phyloP scores from a whole-genome alignment of 2,888 invertebrate species.

The Pycnomerus fuliginosus region DNA sequence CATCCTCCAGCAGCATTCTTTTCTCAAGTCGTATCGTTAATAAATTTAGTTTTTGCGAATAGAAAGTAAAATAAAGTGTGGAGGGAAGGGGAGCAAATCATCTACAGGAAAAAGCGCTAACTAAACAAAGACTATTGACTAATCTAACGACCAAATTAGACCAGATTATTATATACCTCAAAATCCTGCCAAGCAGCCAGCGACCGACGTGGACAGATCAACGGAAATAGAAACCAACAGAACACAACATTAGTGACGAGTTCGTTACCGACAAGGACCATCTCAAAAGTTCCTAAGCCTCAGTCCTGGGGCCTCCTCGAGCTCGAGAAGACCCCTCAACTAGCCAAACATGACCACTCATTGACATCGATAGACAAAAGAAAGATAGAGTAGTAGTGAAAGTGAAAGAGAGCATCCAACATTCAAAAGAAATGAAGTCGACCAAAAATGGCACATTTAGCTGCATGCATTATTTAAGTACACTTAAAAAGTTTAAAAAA shows the following conservation, averaged over 20 bases:
- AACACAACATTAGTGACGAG: constrained; percentile 63
- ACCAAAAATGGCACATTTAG: constrained; percentile 34
- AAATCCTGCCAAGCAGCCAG: constrained; percentile 76
- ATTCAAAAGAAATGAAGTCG: constrained; percentile 40
- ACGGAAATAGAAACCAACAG: constrained; percentile 58
- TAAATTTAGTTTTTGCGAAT: constrained; percentile 11
- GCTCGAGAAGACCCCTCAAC: constrained; percentile 24
- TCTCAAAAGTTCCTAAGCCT: constrained; percentile 87
- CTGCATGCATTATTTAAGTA: constrained; percentile 31
- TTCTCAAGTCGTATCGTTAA: constrained; percentile 18
- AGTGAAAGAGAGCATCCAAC: constrained; percentile 48
- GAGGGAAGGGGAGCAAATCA: constrained; percentile 41
- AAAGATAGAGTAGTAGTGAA: constrained; percentile 25
- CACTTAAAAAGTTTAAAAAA: constrained; percentile 14
- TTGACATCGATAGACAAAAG: constrained; percentile 42
- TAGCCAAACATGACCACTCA: constrained; percentile 51
- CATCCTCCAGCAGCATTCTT: constrained; percentile 32
- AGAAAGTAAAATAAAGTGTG: constrained; percentile 10
- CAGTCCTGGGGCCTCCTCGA: constrained; percentile 33
- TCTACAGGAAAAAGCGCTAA: constrained; percentile 53
- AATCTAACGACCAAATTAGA: constrained; percentile 52
- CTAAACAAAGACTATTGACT: constrained; percentile 53
- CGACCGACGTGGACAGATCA: constrained; percentile 61
- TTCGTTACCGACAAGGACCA: constrained; percentile 71
- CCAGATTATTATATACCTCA: constrained; percentile 67